Evolutionary conservation across 2,113 vertebrate genomes (phyloP), one percentile per base, ranked within the genome.

Genomic region (Siniperca chuatsi): DNA sequence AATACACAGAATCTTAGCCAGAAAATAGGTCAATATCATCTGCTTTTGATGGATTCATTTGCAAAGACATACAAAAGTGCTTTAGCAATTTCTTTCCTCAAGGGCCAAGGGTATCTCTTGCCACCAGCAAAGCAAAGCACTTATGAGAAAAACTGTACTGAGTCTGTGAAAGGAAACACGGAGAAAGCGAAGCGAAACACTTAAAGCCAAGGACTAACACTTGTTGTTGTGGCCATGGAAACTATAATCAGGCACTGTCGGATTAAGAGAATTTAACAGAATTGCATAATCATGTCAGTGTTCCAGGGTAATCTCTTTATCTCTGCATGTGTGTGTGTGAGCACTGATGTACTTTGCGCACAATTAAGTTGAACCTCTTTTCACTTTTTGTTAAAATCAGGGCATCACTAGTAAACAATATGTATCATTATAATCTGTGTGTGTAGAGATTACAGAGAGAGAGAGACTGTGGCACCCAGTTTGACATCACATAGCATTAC

Each of bases 141-240:
- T 72, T 21, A 12, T 37, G 48, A 68, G 60, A 67, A 21, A 69
- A 50, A 13, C 8, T 48, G 33, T 1, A 21, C 16, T 71, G 62
- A 74, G 23, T 52, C 25, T 52, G 44, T 35, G 0, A 73, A 29
- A 1, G 55, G 48, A 55, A 64, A 65, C 4, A 78, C 20, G 13
- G 1, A 46, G 62, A 18, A 52, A 64, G 66, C 0, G 8, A 58
- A 72, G 48, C 9, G 4, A 52, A 81, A 76, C 25, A 23, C 29
- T 54, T 54, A 35, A 84, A 79, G 35, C 54, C 48, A 83, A 72
- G 69, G 77, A 81, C 8, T 6, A 10, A 8, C 83, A 58, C 65
- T 64, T 83, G 50, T 81, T 62, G 25, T 35, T 48, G 82, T 90
- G 78, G 66, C 79, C 82, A 83, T 91, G 90, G 86, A 52, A 89